A percentile compares a stretch with the other conserved stretches of the same genome.
Conservation (phyloP, 2,113 vertebrate genomes). For the Isichthys henryi region DNA sequence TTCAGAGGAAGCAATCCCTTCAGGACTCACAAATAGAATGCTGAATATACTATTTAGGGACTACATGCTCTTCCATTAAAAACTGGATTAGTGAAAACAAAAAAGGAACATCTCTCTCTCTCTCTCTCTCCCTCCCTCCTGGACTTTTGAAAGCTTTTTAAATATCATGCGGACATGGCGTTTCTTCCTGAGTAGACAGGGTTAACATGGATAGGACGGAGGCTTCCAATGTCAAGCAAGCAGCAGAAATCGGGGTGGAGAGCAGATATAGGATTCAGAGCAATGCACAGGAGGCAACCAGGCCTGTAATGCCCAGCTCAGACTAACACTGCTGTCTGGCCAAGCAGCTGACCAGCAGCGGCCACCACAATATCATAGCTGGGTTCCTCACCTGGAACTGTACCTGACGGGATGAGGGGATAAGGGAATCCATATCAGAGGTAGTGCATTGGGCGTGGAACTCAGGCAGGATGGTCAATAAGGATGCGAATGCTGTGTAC, state of each 20-base stretch:
- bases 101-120: background rate
- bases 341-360: background rate
- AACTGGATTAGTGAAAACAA: background rate
- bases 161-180: background rate
- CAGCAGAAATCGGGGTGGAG: background rate
- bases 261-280: background rate
- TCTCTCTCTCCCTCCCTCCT: background rate
- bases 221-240: background rate
- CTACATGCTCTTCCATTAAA: background rate
- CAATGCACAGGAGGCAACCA: background rate
- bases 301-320: background rate
- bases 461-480: background rate
- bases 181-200: background rate
- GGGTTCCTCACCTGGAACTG: background rate
- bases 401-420: background rate
- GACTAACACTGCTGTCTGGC: background rate
- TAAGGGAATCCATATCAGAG: background rate
- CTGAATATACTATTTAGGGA: background rate
- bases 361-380: background rate
- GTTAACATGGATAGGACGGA: background rate
- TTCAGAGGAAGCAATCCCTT: background rate
- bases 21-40: background rate
- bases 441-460: background rate
- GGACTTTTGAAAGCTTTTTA: background rate
- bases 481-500: background rate